Base-by-base conservation (phyloP, 64 coral and sea anemone genomes). In the Porites australiensis region DNA sequence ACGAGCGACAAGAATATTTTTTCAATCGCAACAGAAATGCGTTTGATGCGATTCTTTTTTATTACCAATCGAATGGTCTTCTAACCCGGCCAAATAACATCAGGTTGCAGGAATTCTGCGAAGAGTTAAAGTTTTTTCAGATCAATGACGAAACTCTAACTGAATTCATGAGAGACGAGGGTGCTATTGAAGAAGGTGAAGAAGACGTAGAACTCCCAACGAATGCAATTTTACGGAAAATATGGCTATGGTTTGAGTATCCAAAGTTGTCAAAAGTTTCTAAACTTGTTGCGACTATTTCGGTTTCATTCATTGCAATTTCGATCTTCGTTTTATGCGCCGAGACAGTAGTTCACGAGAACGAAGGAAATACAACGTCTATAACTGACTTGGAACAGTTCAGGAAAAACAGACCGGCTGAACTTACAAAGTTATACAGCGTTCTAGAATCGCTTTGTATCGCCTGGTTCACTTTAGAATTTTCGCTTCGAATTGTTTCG, bases 21-120 rank as follows among this genome's bases (percentile, higher is more conserved):
- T 99, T 99, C 52, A 96, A 96, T 68, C 91, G 91, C 3, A 99
- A 99, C 69, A 88, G 94, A 15, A 96, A 94, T 79, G 98, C 98
- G 18, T 99, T 99, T 78, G 92, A 99, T 64, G 91, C 94, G 2
- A 99, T 96, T 64, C 70, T 99, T 44, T 99, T 96, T 92, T 99
- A 91, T 79, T 99, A 99, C 72, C 98, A 99, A 72, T 99, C 98
- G 2, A 82, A 93, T 18, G 98, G 98, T 37, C 79, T 91, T 9
- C 88, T 99, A 27, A 84, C 83, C 46, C 82, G 92, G 16, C 98
- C 94, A 58, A 60, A 94, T 15, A 88, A 93, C 59, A 74, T 99
- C 14, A 46, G 91, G 16, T 80, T 99, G 58, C 64, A 82, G 52
- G 64, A 90, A 72, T 99, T 99, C 43, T 89, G 79, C 81, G 70